Conservation (phyloP, 2,797 vertebrate genomes). For the Choloepus didactylus region DNA sequence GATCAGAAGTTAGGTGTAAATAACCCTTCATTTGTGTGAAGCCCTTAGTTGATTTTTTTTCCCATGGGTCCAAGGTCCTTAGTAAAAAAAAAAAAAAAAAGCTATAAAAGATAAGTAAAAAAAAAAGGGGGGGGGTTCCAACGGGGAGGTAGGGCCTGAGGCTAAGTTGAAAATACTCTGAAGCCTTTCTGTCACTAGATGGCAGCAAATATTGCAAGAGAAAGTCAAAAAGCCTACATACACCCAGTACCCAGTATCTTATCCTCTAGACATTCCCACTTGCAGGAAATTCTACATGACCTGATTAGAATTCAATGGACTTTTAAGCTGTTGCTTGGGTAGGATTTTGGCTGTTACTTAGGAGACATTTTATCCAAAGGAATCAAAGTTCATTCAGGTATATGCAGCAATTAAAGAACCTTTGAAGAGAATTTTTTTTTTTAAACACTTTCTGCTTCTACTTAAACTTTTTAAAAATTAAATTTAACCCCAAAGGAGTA, state of each 20-base stretch:
- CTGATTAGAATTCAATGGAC: conserved; percentile 51
- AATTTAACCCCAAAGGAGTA: neutral
- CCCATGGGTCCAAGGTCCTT: neutral
- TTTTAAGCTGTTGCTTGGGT: conserved; percentile 10
- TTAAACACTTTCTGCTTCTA: neutral
- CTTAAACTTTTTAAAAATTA: conserved; percentile 44
- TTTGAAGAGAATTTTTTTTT: neutral
- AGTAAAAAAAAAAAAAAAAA: neutral
- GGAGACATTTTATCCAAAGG: conserved; percentile 11
- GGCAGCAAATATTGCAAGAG: conserved; percentile 66
- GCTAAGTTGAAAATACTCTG: neutral
- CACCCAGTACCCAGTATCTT: neutral
- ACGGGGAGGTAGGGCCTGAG: too few species aligned
- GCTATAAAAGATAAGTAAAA: neutral
- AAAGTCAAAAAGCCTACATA: neutral
- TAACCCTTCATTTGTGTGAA: neutral
- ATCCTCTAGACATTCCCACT: neutral
- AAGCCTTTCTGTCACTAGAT: conserved; percentile 59
- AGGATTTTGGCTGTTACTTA: conserved; percentile 47
- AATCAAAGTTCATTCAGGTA: conserved; percentile 29
- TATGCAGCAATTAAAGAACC: conserved; percentile 11
- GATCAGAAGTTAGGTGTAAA: neutral
- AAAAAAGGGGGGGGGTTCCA: neutral
- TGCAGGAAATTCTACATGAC: conserved; percentile 5
- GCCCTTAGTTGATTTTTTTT: neutral